phyloP scores from a whole-genome alignment of 2,113 vertebrate genomes.

The Thalassoma bifasciatum region DNA sequence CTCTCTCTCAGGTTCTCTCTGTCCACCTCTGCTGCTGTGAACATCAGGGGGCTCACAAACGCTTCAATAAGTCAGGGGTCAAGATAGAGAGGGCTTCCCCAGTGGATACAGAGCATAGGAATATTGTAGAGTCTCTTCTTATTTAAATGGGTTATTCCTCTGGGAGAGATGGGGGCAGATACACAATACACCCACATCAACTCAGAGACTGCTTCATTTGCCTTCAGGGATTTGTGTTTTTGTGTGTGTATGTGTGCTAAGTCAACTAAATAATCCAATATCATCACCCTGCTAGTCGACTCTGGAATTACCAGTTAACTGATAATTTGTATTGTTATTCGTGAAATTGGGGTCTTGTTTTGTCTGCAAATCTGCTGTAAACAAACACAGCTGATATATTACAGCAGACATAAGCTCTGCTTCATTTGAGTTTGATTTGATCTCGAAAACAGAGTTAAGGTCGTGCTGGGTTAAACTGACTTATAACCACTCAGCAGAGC shows the following conservation, averaged over 20 bases:
- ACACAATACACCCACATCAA: slow-evolving; percentile 17
- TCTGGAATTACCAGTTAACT: too few species aligned
- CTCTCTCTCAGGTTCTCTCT: neutral
- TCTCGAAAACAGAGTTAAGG: too few species aligned
- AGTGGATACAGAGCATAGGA: slow-evolving; percentile 22
- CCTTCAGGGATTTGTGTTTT: neutral
- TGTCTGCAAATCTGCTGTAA: too few species aligned
- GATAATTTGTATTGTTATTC: too few species aligned
- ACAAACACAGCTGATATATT: too few species aligned
- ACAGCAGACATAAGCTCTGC: too few species aligned
- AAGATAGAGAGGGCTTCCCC: slow-evolving; percentile 44
- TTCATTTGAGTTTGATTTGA: too few species aligned
- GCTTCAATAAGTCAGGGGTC: slow-evolving; percentile 69
- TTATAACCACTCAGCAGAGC: too few species aligned
- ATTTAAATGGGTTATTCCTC: slow-evolving; percentile 42
- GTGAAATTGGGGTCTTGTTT: too few species aligned
- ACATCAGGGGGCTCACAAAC: slow-evolving; percentile 46
- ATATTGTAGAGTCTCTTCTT: slow-evolving; percentile 44
- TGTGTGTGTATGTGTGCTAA: neutral
- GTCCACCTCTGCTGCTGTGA: slow-evolving; percentile 13
- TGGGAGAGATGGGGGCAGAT: slow-evolving; percentile 34
- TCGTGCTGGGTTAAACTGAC: too few species aligned
- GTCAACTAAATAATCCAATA: too few species aligned
- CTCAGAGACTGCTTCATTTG: neutral
- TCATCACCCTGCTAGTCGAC: too few species aligned